Evolutionary conservation across 1,140 invertebrate genomes (phyloP).

Genomic region (Armadillidium nasatum): DNA sequence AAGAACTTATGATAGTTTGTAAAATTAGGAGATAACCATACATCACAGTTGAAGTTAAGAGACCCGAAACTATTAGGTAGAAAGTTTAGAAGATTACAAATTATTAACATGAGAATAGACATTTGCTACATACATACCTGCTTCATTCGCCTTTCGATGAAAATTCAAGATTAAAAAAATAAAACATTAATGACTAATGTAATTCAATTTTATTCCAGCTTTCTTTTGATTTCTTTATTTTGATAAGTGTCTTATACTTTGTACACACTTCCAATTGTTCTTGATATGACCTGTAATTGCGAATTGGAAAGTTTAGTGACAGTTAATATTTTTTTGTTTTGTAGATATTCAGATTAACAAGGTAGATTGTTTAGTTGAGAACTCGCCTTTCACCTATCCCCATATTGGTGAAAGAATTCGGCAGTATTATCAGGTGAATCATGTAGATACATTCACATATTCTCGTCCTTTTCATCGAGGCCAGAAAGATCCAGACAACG

Average conservation of each 20-base stretch:
- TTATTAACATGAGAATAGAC: too few relatives aligned
- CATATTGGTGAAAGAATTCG: conserved; percentile 68
- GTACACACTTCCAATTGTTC: neutral
- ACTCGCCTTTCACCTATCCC: conserved; percentile 65
- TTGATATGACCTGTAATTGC: neutral
- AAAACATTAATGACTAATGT: neutral
- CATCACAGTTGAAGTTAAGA: too few relatives aligned
- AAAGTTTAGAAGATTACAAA: too few relatives aligned
- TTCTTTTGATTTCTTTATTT: neutral
- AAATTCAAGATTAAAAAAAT: neutral
- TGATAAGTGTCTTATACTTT: neutral
- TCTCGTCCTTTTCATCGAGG: conserved; percentile 71
- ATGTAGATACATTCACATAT: conserved; percentile 83
- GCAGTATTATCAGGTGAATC: conserved; percentile 63
- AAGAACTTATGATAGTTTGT: too few relatives aligned
- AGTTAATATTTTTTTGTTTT: conserved; percentile 25
- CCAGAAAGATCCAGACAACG: conserved; percentile 63
- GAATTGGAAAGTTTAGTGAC: neutral
- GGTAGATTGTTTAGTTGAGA: conserved; percentile 82
- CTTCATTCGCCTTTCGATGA: neutral
- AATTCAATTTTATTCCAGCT: neutral
- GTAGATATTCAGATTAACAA: conserved; percentile 81
- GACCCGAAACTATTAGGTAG: too few relatives aligned
- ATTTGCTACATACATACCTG: too few relatives aligned
- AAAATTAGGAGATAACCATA: too few relatives aligned